A percentile compares a stretch with the other conserved stretches of the same genome.
These are phyloP conservation scores for Aptenodytes forsteri DNA, from an alignment of 2,113 vertebrate genomes.

Conservation along the genomic window DNA sequence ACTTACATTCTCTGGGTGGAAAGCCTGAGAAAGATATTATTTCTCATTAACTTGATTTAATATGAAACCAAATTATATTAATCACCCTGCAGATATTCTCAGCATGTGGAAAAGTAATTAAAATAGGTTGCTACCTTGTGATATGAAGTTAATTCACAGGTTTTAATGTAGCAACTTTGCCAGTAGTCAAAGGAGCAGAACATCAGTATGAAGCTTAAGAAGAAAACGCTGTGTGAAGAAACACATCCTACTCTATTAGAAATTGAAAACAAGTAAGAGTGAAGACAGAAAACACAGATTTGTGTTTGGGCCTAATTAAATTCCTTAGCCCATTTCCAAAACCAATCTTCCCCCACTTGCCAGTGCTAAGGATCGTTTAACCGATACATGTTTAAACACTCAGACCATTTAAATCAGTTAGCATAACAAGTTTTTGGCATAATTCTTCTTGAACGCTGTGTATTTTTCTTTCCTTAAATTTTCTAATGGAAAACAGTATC, in stretches of 20 bases:
- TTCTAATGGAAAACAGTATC: background rate
- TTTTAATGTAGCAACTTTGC: background rate
- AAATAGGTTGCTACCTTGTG: background rate
- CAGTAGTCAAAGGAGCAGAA: background rate
- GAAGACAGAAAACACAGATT: background rate
- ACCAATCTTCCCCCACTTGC: background rate
- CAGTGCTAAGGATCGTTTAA: background rate
- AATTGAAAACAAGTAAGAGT: background rate
- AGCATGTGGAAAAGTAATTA: conserved; percentile 8
- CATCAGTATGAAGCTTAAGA: background rate
- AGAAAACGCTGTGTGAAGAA: background rate
- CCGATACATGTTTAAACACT: background rate
- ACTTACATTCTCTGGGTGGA: background rate
- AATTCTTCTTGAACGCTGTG: background rate
- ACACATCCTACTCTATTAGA: background rate
- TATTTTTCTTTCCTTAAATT: background rate
- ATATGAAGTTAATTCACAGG: background rate
- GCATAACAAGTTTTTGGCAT: background rate
- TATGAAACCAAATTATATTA: background rate
- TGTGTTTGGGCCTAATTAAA: background rate
- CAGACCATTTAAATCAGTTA: background rate
- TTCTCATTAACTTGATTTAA: background rate
- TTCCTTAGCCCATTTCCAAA: background rate
- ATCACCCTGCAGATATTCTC: background rate
- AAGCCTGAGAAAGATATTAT: background rate